Evolutionary conservation across 2,888 invertebrate genomes (phyloP), one percentile per base, ranked within the genome.

Genomic region (Lampropteryx suffumata): DNA sequence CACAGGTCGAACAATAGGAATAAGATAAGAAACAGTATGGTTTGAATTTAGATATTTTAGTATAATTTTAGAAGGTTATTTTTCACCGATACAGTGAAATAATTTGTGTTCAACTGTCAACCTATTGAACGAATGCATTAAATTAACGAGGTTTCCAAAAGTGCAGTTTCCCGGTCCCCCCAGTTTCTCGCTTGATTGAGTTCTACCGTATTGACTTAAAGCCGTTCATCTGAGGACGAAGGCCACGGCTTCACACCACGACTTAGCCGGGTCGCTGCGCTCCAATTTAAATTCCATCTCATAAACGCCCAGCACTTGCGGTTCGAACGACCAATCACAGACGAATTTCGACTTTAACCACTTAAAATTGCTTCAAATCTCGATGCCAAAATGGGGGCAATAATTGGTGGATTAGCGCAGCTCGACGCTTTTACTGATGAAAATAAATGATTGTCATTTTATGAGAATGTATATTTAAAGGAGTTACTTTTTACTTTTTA

Each of bases 251-350:
- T 33, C 44, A 35, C 49, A 29, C 51, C 46, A 45, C 36, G 40
- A 34, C 44, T 35, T 50, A 47, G 42, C 41, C 73, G 72, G 78
- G 67, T 81, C 76, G 74, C 66, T 73, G 79, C 74, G 62, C 74
- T 73, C 74, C 71, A 79, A 79, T 81, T 78, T 74, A 69, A 76
- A 72, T 65, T 65, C 62, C 67, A 71, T 70, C 73, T 65, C 70
- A 77, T 73, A 70, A 73, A 63, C 65, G 59, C 27, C 53, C 40
- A 55, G 50, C 59, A 49, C 57, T 62, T 54, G 51, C 55, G 48
- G 52, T 42, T 35, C 35, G 26, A 47, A 42, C 50, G 42, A 41
- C 42, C 45, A 47, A 41, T 56, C 45, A 36, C 52, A 33, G 39
- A 27, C 52, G 36, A 46, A 59, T 62, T 57, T 55, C 43, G 51